A percentile compares a stretch with the other conserved stretches of the same genome.
Evolutionary conservation across 2,113 vertebrate species (phyloP).

Genomic region (Hassar affinis): DNA sequence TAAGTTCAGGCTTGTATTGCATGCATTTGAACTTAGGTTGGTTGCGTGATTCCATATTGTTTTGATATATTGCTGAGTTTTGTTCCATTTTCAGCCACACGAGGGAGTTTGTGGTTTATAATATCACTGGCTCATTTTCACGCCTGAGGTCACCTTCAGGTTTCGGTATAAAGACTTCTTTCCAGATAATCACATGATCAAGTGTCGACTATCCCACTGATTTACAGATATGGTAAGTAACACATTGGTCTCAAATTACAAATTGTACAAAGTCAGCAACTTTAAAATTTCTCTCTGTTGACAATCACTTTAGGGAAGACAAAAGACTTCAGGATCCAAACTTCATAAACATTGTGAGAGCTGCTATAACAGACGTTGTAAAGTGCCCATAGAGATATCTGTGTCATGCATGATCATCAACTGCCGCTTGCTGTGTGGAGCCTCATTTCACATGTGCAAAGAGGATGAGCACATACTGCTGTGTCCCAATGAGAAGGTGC

Average conservation of each 20-base stretch:
- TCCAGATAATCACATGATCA: constrained; percentile 10
- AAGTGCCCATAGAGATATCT: constrained; percentile 68
- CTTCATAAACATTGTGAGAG: constrained; percentile 86
- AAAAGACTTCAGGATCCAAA: constrained; percentile 61
- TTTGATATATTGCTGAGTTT: background rate
- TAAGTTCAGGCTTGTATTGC: background rate
- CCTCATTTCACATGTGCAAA: constrained; percentile 92
- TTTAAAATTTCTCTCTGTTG: background rate
- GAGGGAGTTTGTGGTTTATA: constrained; percentile 16
- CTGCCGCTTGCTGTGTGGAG: constrained; percentile 84
- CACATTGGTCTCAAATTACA: background rate
- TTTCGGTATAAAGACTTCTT: background rate
- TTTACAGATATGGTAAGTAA: constrained; percentile 39
- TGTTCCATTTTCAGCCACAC: constrained; percentile 24
- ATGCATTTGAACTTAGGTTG: background rate
- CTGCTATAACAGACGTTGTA: constrained; percentile 85
- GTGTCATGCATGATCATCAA: constrained; percentile 78
- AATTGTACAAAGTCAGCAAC: background rate
- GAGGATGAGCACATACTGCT: constrained; percentile 86
- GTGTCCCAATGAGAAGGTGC: constrained; percentile 85
- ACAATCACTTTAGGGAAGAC: constrained; percentile 66
- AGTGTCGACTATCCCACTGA: background rate
- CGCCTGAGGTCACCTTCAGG: background rate
- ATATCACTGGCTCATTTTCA: background rate
- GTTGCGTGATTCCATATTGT: background rate